Conservation (phyloP, 2,797 vertebrate species). For the Apogon hyalosoma region DNA sequence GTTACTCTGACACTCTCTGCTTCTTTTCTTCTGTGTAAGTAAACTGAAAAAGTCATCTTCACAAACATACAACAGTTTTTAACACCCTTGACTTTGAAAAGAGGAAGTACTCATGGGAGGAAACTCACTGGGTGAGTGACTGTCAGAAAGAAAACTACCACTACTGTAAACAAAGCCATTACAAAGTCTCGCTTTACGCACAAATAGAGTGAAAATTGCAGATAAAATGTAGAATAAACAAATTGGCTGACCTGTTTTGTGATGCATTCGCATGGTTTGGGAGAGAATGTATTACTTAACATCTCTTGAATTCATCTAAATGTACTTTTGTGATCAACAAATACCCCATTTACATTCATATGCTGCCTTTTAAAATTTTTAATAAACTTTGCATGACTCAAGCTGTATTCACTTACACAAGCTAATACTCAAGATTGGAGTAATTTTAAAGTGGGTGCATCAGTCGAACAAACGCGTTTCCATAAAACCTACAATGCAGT, state of each 20-base stretch:
- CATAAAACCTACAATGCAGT: conserved; percentile 13
- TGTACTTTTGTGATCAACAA: too few relatives aligned
- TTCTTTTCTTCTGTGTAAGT: neutral
- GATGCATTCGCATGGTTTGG: neutral
- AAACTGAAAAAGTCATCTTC: neutral
- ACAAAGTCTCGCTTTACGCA: neutral
- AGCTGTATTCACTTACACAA: too few relatives aligned
- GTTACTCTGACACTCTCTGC: neutral
- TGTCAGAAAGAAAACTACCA: conserved; percentile 11
- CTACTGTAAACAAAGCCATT: neutral
- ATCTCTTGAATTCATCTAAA: too few relatives aligned
- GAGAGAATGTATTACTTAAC: too few relatives aligned
- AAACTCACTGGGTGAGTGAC: conserved; percentile 34
- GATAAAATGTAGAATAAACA: neutral
- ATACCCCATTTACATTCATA: neutral
- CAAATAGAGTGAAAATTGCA: neutral
- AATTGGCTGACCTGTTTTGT: neutral
- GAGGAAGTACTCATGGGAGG: conserved; percentile 54
- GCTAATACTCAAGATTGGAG: neutral
- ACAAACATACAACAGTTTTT: conserved; percentile 23
- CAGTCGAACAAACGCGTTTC: neutral
- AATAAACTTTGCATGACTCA: too few relatives aligned
- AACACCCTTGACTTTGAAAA: conserved; percentile 41
- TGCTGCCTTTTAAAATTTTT: too few relatives aligned
- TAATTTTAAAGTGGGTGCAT: neutral